Base-by-base conservation (phyloP, 2,113 vertebrate species). In the Acanthisitta chloris region DNA sequence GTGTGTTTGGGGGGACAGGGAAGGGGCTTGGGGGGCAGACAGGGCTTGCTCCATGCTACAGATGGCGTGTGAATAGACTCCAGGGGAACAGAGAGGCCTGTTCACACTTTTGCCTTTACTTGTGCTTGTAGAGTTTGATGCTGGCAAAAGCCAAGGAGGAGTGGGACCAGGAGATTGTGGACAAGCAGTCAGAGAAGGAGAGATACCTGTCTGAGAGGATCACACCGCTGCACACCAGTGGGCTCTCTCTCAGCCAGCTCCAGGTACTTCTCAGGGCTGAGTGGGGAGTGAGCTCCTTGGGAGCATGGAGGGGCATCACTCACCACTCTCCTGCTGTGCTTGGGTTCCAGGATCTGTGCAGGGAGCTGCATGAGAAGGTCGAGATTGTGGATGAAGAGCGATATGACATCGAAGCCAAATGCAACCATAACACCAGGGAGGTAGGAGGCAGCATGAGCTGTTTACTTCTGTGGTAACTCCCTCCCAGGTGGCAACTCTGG, bases 81-180 rank as follows among this genome's bases (percentile, higher is more conserved):
- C 2, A 49, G 42, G 36, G 19, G 9, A 73, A 1, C 25, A 10
- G 43, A 10, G 19, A 12, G 46, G 15, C 48, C 25, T 64, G 81
- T 54, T 91, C 61, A 29, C 6, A 17, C 19, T 26, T 48, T 31
- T 83, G 65, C 80, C 36, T 55, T 78, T 34, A 6, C 71, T 24
- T 21, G 72, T 79, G 70, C 29, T 69, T 0, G 0, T 51, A 99
- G 99, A 99, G 99, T 97, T 90, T 99, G 97, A 99, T 99, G 99
- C 98, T 99, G 92, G 98, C 99, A 78, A 99, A 99, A 90, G 99
- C 99, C 4, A 99, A 99, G 89, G 99, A 99, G 88, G 98, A 98
- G 80, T 97, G 99, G 96, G 99, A 99, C 9, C 99, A 99, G 94
- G 99, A 99, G 93, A 96, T 98, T 1, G 90, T 99, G 69, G 98